A percentile compares a stretch with the other conserved stretches of the same genome.
Evolutionary conservation across 2,797 vertebrate genomes (phyloP).

Genomic region (Hypotaenidia philippensis): DNA sequence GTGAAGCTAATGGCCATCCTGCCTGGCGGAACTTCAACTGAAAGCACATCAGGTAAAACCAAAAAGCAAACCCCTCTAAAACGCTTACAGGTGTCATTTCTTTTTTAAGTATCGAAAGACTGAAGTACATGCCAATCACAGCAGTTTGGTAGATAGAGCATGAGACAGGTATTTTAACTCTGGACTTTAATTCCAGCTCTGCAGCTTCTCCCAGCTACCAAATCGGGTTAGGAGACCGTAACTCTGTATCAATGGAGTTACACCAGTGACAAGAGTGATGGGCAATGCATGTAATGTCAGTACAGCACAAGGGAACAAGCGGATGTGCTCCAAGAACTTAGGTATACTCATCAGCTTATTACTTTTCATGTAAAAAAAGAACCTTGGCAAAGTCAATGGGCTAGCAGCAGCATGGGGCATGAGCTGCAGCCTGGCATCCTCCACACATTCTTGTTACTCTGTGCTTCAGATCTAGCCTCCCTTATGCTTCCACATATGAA

Average conservation of each 20-base stretch:
- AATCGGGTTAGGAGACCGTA: neutral
- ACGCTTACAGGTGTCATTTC: neutral
- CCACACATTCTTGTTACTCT: neutral
- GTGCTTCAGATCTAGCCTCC: neutral
- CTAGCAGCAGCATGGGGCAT: neutral
- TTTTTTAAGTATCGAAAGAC: neutral
- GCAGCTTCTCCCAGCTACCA: neutral
- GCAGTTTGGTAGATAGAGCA: neutral
- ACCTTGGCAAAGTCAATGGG: neutral
- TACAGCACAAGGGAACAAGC: neutral
- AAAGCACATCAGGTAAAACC: neutral
- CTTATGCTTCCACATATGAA: neutral
- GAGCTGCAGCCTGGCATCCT: neutral
- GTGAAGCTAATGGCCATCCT: neutral
- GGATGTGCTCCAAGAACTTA: neutral
- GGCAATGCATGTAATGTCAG: neutral
- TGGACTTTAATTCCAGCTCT: neutral
- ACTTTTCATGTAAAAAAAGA: neutral
- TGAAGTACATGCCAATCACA: neutral
- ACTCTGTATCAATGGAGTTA: neutral
- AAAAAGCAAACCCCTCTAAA: neutral
- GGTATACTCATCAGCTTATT: neutral
- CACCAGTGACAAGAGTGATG: neutral
- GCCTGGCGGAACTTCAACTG: neutral
- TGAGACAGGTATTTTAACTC: rapidly evolving